These are phyloP conservation scores for Lanistes nyassanus DNA, from an alignment of 1,140 invertebrate genomes.

Conservation along the genomic window DNA sequence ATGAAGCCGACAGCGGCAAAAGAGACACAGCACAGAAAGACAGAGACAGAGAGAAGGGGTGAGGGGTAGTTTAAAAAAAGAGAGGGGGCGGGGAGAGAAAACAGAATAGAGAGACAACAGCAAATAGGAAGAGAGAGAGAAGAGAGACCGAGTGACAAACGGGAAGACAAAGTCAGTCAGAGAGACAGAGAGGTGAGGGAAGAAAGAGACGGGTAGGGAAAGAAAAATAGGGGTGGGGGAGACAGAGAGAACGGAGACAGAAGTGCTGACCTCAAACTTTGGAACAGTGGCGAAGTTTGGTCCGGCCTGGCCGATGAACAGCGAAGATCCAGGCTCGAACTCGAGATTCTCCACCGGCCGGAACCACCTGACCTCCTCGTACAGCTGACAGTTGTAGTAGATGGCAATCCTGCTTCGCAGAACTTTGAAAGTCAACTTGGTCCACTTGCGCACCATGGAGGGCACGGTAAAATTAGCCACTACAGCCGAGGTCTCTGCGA, in stretches of 20 bases:
- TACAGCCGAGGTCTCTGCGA: conserved; percentile 17
- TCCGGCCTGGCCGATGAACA: conserved; percentile 41
- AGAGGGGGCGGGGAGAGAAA: no score
- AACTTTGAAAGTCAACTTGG: conserved; percentile 39
- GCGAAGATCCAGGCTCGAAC: conserved; percentile 35
- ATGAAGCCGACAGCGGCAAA: neutral
- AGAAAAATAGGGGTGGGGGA: no score
- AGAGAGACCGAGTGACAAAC: neutral
- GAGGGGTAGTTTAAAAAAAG: neutral
- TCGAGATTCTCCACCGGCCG: conserved; percentile 24
- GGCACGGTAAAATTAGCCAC: conserved; percentile 42
- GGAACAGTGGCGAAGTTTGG: conserved; percentile 20
- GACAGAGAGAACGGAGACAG: neutral
- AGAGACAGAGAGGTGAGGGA: conserved; percentile 3
- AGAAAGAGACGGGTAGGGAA: conserved; percentile 1
- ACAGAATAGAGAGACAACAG: neutral
- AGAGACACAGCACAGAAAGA: neutral
- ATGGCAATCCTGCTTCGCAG: conserved; percentile 33
- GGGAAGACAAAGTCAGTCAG: neutral
- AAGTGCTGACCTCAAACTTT: conserved; percentile 39
- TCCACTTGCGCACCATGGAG: conserved; percentile 36
- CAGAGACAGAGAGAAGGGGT: conserved; percentile 1
- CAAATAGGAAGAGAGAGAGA: neutral
- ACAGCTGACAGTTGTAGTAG: conserved; percentile 43
- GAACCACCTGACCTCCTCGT: conserved; percentile 14